phyloP scores from a whole-genome alignment of 2,113 vertebrate genomes.

The Coracopsis vasa region DNA sequence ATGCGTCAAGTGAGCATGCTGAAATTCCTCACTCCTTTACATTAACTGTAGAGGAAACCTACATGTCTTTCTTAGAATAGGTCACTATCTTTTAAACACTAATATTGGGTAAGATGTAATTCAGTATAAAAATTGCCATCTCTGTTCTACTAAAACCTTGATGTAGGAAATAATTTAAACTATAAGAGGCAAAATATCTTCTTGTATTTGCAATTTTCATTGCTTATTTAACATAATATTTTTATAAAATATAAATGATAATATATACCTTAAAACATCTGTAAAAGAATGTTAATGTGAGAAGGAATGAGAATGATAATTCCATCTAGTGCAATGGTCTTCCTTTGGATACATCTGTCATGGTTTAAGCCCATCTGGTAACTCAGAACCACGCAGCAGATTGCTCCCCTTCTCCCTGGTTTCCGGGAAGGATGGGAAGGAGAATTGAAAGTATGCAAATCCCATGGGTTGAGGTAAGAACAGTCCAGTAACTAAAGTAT shows the following conservation, averaged over 20 bases:
- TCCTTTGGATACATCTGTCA: background rate
- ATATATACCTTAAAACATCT: background rate
- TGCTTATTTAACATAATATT: background rate
- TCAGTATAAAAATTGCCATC: background rate
- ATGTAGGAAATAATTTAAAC: background rate
- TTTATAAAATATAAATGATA: background rate
- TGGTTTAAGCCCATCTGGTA: background rate
- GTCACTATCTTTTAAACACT: background rate
- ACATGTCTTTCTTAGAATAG: background rate
- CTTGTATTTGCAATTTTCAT: background rate
- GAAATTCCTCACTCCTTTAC: background rate
- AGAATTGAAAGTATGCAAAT: background rate
- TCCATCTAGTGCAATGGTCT: rapidly evolving
- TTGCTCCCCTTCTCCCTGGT: background rate
- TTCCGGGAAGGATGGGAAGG: background rate
- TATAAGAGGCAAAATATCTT: background rate
- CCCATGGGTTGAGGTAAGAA: background rate
- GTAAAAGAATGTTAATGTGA: background rate
- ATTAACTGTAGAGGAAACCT: background rate
- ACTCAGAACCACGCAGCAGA: background rate
- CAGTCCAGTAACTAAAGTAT: background rate
- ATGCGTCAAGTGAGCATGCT: background rate
- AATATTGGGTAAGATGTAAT: background rate
- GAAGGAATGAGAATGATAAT: background rate
- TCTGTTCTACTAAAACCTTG: background rate